phyloP scores from a whole-genome alignment of 2,113 vertebrate genomes.

The Sorex araneus region DNA sequence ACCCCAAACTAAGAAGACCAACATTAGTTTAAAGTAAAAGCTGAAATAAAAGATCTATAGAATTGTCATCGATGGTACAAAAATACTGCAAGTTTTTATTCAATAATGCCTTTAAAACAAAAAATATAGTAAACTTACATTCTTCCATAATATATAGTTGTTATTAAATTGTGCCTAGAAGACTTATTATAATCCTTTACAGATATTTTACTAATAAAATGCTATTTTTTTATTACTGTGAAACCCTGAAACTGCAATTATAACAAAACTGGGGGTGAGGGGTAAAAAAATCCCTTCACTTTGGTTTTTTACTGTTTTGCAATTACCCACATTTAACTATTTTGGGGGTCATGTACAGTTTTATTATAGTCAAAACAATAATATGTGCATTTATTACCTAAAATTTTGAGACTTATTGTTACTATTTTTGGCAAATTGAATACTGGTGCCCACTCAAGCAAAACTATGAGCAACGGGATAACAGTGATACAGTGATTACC shows the following conservation, averaged over 20 bases:
- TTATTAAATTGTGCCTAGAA: conserved; percentile 6
- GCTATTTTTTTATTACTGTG: conserved; percentile 5
- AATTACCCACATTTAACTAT: neutral
- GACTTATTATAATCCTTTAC: neutral
- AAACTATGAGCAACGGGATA: no score
- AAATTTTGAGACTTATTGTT: no score
- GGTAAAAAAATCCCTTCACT: neutral
- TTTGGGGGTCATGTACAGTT: neutral
- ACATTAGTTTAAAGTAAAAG: conserved; percentile 1
- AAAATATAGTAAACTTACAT: neutral
- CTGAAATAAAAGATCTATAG: conserved; percentile 12
- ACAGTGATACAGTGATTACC: no score
- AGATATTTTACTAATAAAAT: neutral
- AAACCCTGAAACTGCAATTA: conserved; percentile 35
- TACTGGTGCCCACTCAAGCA: no score
- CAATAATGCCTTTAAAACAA: neutral
- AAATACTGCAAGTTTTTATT: neutral
- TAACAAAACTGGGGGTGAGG: conserved; percentile 42
- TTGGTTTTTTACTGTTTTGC: neutral
- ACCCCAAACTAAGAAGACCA: no score
- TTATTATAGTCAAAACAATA: neutral
- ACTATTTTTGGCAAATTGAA: no score
- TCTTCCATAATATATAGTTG: neutral
- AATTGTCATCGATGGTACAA: neutral
- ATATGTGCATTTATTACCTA: neutral